Evolutionary conservation across 2,113 vertebrate genomes (phyloP), one percentile per base, ranked within the genome.

Genomic region (Scytalopus superciliaris): DNA sequence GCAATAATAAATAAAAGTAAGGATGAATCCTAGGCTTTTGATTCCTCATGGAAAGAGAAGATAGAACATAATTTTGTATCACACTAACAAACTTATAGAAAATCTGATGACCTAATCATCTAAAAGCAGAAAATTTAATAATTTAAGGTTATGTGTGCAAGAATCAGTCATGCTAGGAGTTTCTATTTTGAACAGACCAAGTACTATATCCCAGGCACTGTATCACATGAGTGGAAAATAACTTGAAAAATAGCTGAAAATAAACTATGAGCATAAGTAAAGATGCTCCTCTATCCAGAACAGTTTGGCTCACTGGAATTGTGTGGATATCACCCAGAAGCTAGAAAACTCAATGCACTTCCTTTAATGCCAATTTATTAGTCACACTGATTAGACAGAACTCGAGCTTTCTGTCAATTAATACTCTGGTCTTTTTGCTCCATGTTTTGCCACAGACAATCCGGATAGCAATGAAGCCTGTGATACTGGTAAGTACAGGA

Each of bases 251-350:
- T 3, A 47, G 14, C 44, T 63, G 33, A 56, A 89, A 91, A 89
- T 24, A 39, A 59, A n/a, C 8, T 27, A 47, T 12, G 6, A 73
- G 16, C 28, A 37, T 23, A 64, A 86, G 19, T 30, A 30, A 80
- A 69, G 40, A 84, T 23, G 14, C 2, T 66, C 5, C 31, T 75
- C 19, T 25, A 11, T n/a, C 37, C 55, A 78, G 11, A 85, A 31
- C 14, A 72, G 8, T 8, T 50, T 27, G 15, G 33, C 44, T 72
- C 52, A 82, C 27, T 56, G 53, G 11, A 75, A 87, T 17, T 81
- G n/a, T 1, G 4, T 0, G 0, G 42, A 1, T 56, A 87, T 31
- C 30, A 69, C 9, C 14, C 14, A 39, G 22, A 66, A 60, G 49
- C 35, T 39, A 69, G 67, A 81, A 69, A 75, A 50, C 15, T 15